These are phyloP conservation scores for Hermaeophaga mercurialis DNA, from an alignment of 2,888 invertebrate genomes.

Conservation along the genomic window DNA sequence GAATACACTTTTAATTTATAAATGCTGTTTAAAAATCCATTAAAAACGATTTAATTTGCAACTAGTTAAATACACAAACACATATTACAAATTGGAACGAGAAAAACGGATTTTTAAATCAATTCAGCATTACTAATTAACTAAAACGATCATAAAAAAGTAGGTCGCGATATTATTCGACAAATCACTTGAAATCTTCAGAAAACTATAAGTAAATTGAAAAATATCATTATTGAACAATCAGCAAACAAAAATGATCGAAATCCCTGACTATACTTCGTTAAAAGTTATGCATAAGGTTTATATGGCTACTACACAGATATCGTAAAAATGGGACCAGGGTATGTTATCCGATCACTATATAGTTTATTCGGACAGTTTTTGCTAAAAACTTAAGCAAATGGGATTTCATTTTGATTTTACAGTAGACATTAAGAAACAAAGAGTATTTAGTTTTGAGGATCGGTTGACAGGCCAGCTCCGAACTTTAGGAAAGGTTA, in stretches of 20 bases:
- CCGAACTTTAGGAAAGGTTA: slow-evolving; percentile 13
- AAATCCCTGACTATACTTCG: not conserved
- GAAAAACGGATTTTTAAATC: too few relatives aligned
- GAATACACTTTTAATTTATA: too few relatives aligned
- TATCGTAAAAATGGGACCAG: not conserved
- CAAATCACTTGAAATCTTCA: not conserved
- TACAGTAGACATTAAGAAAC: slow-evolving; percentile 8
- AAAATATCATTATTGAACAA: not conserved
- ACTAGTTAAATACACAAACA: too few relatives aligned
- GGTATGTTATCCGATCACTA: not conserved
- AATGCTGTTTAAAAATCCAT: too few relatives aligned
- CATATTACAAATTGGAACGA: too few relatives aligned
- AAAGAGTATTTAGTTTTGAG: slow-evolving; percentile 22
- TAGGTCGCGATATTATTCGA: not conserved
- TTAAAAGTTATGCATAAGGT: slow-evolving; percentile 8
- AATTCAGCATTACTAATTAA: not conserved
- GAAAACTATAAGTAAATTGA: not conserved
- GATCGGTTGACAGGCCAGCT: slow-evolving; percentile 24
- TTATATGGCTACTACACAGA: slow-evolving; percentile 6
- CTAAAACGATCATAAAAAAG: slow-evolving; percentile 3
- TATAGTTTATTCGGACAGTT: not conserved
- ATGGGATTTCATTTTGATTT: not conserved
- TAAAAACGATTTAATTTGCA: too few relatives aligned
- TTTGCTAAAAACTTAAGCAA: not conserved
- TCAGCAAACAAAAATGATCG: not conserved